Base-by-base conservation (phyloP, 2,797 vertebrate genomes). In the Meriones psammophilus region DNA sequence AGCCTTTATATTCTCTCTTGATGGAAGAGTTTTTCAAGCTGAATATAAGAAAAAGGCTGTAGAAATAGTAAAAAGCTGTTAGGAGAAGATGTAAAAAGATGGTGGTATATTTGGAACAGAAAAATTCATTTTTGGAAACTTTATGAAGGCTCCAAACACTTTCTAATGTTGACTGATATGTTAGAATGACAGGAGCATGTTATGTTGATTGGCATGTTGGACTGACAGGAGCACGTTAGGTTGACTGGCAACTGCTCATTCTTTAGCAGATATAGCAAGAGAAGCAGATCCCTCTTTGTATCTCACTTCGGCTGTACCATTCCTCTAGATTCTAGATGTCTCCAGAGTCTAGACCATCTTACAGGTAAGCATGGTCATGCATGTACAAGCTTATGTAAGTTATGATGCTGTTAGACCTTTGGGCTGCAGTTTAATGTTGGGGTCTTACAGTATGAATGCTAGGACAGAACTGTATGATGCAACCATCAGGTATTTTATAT, bases 381-480 rank as follows among this genome's bases (percentile, higher is more conserved):
- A 99, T 1, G 99, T 99, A 71, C 99, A 99, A 9, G 99, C 99
- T 6, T 99, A 99, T 98, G 99, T 99, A 0, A 98, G 99, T 77
- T 99, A 99, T 98, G 99, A 99, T 60, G 99, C 99, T 13, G 99
- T 99, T 85, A 98, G 99, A 95, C 99, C 99, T 39, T 99, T 99
- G 56, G 99, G 99, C 69, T 99, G 99, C 99, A 99, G 99, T 85
- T 68, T 68, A 18, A 68, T 68, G 42, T 68, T 68, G 42, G 18
- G 10, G 26, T 50, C 83, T n/a, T 66, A 50, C 3, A 85, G 42
- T 46, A 28, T 42, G 30, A 85, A 68, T 68, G 62, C 33, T 30
- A 50, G 42, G 30, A 46, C 62, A 85, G 15, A 80, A 39, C 28
- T 84, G 18, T 64, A 33, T 30, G 28, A n/a, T 12, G 50, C 42